Conservation (phyloP, 2,888 invertebrate genomes). For the Apotomis betuletana region DNA sequence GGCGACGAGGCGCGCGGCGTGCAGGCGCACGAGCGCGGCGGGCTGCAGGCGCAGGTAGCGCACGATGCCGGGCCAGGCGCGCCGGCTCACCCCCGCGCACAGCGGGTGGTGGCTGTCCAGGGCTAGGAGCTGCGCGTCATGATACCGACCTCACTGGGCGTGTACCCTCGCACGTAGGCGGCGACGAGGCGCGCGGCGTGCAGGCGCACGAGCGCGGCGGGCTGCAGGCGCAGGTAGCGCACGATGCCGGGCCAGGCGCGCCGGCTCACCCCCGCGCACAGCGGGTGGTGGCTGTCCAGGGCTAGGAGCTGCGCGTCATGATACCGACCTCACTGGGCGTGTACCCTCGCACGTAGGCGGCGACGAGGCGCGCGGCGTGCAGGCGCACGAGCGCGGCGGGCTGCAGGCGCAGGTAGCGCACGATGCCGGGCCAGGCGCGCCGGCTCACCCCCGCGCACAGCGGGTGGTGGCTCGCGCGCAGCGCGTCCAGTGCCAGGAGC, state of each 20-base stretch:
- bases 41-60: constrained; percentile 84
- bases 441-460: constrained; percentile 82
- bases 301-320: constrained; percentile 77
- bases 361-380: constrained; percentile 83
- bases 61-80: constrained; percentile 88
- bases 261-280: constrained; percentile 81
- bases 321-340: constrained; percentile 65
- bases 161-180: constrained; percentile 84
- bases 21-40: constrained; percentile 83
- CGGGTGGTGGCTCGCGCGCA: constrained; percentile 91
- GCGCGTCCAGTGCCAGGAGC: constrained; percentile 85
- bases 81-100: constrained; percentile 81
- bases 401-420: constrained; percentile 82
- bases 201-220: constrained; percentile 84
- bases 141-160: constrained; percentile 64
- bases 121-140: constrained; percentile 77
- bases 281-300: constrained; percentile 90
- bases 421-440: constrained; percentile 88
- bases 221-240: constrained; percentile 82
- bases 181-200: constrained; percentile 84
- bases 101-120: constrained; percentile 90
- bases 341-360: constrained; percentile 84
- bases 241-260: constrained; percentile 88
- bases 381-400: constrained; percentile 84
- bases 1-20: constrained; percentile 83